phyloP scores from a whole-genome alignment of 37 sponge, comb jelly and placozoan species.

The Halisarca cf. caerulea region DNA sequence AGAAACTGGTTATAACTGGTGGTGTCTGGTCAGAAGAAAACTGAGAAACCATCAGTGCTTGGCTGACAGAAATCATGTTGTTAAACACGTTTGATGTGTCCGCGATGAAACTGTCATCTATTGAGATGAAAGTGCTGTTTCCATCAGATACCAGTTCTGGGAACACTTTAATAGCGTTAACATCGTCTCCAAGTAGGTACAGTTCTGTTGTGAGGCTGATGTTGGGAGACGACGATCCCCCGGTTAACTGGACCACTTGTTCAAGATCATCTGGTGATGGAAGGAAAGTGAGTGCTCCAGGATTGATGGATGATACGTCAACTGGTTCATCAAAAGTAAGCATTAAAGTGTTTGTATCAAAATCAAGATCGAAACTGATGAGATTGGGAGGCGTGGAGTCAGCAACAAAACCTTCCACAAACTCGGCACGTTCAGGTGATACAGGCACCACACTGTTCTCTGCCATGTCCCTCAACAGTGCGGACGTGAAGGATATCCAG shows the following conservation, averaged over 20 bases:
- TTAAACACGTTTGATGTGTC: conserved; percentile 61
- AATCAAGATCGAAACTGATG: conserved; percentile 58
- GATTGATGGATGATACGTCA: conserved; percentile 52
- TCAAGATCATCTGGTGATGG: conserved; percentile 34
- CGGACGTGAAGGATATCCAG: conserved; percentile 76
- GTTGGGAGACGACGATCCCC: conserved; percentile 54
- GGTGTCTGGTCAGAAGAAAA: conserved; percentile 46
- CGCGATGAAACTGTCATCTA: conserved; percentile 48
- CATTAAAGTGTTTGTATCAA: conserved; percentile 64
- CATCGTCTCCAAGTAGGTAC: conserved; percentile 55
- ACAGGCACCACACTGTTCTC: conserved; percentile 57
- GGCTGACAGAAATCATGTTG: conserved; percentile 32
- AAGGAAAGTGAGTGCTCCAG: conserved; percentile 60
- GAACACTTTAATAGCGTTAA: conserved; percentile 62
- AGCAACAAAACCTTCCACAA: conserved; percentile 49
- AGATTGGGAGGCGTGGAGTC: conserved; percentile 68
- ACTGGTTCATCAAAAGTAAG: conserved; percentile 85
- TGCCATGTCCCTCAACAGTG: conserved; percentile 68
- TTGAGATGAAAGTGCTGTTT: conserved; percentile 71
- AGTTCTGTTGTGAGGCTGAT: conserved; percentile 62
- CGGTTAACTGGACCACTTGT: conserved; percentile 42
- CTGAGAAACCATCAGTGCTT: conserved; percentile 36
- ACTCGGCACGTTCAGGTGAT: conserved; percentile 50
- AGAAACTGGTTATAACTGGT: conserved; percentile 61
- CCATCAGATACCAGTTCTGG: conserved; percentile 55